Conservation (phyloP, 2,113 vertebrate genomes). For the Hydrochoerus hydrochaeris region DNA sequence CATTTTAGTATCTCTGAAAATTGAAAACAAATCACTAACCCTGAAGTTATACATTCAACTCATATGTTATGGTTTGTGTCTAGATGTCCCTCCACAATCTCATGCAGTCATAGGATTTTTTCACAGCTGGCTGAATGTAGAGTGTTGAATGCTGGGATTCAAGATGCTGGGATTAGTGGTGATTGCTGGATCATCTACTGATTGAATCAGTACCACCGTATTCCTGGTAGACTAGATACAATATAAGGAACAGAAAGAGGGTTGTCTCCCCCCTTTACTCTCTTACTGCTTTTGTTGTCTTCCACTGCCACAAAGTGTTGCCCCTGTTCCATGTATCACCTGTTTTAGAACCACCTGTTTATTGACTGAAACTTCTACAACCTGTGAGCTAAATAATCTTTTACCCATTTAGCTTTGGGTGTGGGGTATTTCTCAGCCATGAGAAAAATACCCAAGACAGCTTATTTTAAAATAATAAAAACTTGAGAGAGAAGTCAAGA, state of each 20-base stretch:
- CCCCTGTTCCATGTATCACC: background rate
- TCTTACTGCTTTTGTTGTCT: background rate
- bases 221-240: background rate
- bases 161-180: background rate
- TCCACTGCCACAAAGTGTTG: background rate
- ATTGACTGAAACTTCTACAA: background rate
- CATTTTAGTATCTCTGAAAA: constrained; percentile 1
- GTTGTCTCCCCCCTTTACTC: background rate
- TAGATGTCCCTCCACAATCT: background rate
- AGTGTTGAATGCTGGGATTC: background rate
- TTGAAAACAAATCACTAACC: background rate
- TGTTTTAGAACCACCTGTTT: background rate
- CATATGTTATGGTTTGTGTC: background rate
- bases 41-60: background rate
- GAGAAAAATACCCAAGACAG: background rate
- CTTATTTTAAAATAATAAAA: background rate
- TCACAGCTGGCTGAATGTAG: background rate
- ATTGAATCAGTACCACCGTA: background rate
- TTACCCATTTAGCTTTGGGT: background rate
- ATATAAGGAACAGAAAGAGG: background rate
- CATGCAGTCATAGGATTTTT: background rate
- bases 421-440: background rate
- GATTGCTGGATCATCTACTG: background rate
- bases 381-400: background rate
- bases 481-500: too few relatives aligned